Evolutionary conservation across 2,888 invertebrate species (phyloP).

Genomic region (Monochamus alternatus): DNA sequence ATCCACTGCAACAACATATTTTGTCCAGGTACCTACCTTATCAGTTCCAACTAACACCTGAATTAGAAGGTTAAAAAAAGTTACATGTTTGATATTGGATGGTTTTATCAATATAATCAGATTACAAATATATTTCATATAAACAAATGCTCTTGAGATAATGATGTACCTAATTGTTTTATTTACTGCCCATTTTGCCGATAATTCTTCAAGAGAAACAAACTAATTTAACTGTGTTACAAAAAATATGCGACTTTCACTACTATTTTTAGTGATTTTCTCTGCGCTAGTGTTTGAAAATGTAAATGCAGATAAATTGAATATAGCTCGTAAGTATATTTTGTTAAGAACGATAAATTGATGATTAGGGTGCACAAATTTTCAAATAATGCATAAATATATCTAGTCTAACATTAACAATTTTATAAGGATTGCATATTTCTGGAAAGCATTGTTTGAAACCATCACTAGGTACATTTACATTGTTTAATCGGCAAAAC

Average conservation of each 20-base stretch:
- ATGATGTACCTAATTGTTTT: neutral
- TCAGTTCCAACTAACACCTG: no score
- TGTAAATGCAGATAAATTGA: neutral
- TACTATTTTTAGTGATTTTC: neutral
- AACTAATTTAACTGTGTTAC: neutral
- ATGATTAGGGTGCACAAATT: neutral
- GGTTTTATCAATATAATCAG: slow-evolving; percentile 8
- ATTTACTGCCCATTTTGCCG: neutral
- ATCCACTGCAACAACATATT: no score
- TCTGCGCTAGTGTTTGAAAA: neutral
- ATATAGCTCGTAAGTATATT: no score
- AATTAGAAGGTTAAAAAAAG: neutral
- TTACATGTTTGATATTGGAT: neutral
- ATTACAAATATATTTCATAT: neutral
- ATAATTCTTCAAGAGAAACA: neutral
- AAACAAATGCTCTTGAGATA: neutral
- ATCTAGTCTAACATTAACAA: no score
- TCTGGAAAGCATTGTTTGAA: no score
- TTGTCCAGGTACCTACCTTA: no score
- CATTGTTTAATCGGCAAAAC: no score
- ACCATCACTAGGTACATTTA: no score
- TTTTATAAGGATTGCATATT: no score
- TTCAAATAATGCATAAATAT: neutral
- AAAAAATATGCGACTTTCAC: slow-evolving; percentile 4
- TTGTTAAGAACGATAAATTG: no score